These are phyloP conservation scores for Caenorhabditis zanzibari DNA, from an alignment of 2,888 invertebrate species.

Conservation along the genomic window DNA sequence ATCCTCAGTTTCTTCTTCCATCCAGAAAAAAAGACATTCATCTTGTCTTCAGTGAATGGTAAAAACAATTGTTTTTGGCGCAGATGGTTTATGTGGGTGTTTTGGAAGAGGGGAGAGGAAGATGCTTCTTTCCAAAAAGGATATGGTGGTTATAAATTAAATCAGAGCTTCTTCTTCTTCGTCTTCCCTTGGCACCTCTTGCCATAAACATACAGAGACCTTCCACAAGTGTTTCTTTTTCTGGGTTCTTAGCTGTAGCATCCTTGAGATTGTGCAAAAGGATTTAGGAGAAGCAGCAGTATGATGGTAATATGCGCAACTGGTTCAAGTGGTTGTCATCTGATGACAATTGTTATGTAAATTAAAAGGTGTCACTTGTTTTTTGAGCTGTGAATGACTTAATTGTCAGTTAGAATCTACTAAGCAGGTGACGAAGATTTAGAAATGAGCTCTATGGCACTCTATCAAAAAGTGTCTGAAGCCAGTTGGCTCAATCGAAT, in stretches of 20 bases:
- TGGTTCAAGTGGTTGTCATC: slow-evolving; percentile 59
- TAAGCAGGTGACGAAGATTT: slow-evolving; percentile 18
- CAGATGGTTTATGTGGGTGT: slow-evolving; percentile 56
- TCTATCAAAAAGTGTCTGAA: slow-evolving; percentile 21
- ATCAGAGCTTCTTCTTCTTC: slow-evolving; percentile 53
- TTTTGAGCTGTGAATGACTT: slow-evolving; percentile 18
- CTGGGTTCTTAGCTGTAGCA: slow-evolving; percentile 35
- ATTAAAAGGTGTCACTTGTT: slow-evolving; percentile 35
- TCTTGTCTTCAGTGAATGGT: slow-evolving; percentile 54
- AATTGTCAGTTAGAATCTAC: slow-evolving; percentile 1
- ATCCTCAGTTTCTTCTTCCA: slow-evolving; percentile 36
- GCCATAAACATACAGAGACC: slow-evolving; percentile 39
- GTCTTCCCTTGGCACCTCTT: slow-evolving; percentile 31
- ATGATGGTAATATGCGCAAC: slow-evolving; percentile 43
- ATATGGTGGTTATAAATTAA: slow-evolving; percentile 65
- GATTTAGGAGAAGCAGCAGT: slow-evolving; percentile 35
- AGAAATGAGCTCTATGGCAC: slow-evolving; percentile 3
- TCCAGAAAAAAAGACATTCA: slow-evolving; percentile 40
- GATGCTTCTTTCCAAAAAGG: slow-evolving; percentile 40
- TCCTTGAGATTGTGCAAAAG: slow-evolving; percentile 55
- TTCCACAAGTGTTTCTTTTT: slow-evolving; percentile 53
- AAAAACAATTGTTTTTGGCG: slow-evolving; percentile 65
- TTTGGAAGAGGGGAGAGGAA: slow-evolving; percentile 5
- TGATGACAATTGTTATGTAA: slow-evolving; percentile 59
- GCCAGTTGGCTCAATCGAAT: slow-evolving; percentile 15